Base-by-base conservation (phyloP, 2,797 vertebrate species). In the Adelosebastes latens region DNA sequence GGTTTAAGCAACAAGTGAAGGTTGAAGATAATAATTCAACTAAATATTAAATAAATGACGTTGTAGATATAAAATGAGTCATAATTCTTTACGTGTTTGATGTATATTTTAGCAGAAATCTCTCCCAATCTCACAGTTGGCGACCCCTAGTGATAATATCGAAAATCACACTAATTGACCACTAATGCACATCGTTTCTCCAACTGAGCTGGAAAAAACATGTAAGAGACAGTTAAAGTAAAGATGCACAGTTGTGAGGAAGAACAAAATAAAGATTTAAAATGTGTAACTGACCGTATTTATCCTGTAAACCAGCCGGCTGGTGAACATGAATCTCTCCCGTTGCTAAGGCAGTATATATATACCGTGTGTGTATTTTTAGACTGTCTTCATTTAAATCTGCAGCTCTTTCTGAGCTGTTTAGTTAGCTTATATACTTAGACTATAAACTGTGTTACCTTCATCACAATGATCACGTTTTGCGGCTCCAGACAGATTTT, bases 361-460 rank as follows among this genome's bases (percentile, higher is more conserved):
- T 4, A 12, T 25, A n/a, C 16, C n/a, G 8, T 32, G 0, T 65
- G 49, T 65, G 49, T 64, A 74, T 64, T 74, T 74, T 25, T 64
- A 64, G 46, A 63, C 18, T 49, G 29, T 34, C 46, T 52, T 64
- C 31, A 39, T 74, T 74, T 55, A 75, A 4, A 52, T 65, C 49
- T 9, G 27, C 56, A 14, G 13, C 25, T 58, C 24, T 58, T 18
- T 58, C 14, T 42, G 39, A 42, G 5, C 5, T 39, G 36, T 39
- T 39, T 14, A 14, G 36, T 39, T 2, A 39, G 12, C 2, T 39
- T 14, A 39, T 39, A 14, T 13, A 13, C 36, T 39, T 13, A 39
- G 36, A 13, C 36, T 39, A 13, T 39, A 39, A 39, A 39, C 36
- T 39, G 36, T 5, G 36, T 39, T 39, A 13, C 36, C 36, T 39